Evolutionary conservation across 1,140 invertebrate species (phyloP), one percentile per base, ranked within the genome.

Genomic region (Ericerus pela): DNA sequence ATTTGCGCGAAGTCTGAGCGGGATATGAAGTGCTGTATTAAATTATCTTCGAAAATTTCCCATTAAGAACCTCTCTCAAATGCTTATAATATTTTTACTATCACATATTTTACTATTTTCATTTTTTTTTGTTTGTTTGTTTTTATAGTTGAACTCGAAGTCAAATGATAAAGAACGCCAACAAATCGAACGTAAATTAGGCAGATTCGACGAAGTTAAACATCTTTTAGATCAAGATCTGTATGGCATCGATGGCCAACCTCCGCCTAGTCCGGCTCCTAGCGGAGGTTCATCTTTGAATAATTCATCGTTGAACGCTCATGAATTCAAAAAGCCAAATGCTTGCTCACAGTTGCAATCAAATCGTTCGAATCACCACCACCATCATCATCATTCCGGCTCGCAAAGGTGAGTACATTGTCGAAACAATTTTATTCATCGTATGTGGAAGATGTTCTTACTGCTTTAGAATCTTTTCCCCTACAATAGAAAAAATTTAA

Each of bases 141-240:
- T 56, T 27, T 68, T 69, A 2, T 71, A 85, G 82, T 79, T 84
- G 55, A 79, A 71, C 60, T 79, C 75, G 60, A 78, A 75, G 63
- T 72, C 75, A 36, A 82, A 85, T 66, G 84, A 88, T 67, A 76
- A 74, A 38, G 76, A 80, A n/a, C 79, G 76, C 52, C 78, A 82
- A 64, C 77, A 84, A 64, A 84, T 87, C 61, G 79, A 82, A 65
- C 79, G 75, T 47, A 81, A 79, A 60, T 70, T 87, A 43, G 84
- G 84, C 29, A 79, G 80, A 63, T 87, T 80, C 67, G 73, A 78
- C 36, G 69, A 76, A 51, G 77, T 84, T 29, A 78, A 79, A 66
- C 77, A 78, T 57, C 69, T 82, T 51, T 68, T 81, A 58, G 78
- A 76, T 58, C 78, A 83, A 62, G 75, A 78, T 30, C 79, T 78